phyloP scores from a whole-genome alignment of 1,140 invertebrate species.

The Brachystomella parvula region DNA sequence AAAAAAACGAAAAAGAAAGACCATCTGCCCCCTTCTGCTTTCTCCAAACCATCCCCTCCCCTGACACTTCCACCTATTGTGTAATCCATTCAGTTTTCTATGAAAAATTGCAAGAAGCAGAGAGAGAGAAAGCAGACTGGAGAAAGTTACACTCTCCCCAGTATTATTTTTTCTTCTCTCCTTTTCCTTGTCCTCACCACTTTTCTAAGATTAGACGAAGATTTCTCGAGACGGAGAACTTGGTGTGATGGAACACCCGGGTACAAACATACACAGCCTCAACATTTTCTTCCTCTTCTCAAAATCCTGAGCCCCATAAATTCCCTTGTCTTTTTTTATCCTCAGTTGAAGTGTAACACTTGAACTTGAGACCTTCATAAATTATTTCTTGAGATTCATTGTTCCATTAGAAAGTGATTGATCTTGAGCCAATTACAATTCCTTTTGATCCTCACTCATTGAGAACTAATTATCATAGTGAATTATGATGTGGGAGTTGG shows the following conservation, averaged over 20 bases:
- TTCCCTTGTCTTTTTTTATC: not conserved
- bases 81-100: not conserved
- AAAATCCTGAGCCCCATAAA: not conserved
- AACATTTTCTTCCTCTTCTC: not conserved
- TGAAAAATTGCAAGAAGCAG: not conserved
- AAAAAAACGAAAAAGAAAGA: not conserved
- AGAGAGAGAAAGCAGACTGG: not conserved
- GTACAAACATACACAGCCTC: not conserved
- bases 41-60: not conserved
- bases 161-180: not conserved
- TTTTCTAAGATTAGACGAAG: not conserved
- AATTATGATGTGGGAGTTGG: not conserved
- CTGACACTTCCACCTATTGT: not conserved
- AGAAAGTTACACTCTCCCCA: not conserved
- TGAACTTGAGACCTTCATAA: conserved; percentile 13
- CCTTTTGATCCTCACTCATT: not conserved
- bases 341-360: not conserved
- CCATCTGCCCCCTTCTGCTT: not conserved
- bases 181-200: not conserved
- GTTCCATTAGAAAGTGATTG: conserved; percentile 3
- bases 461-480: not conserved
- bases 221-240: not conserved
- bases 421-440: not conserved
- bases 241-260: not conserved
- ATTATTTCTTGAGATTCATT: conserved; percentile 5